Percentiles rank a stretch among this genome's conserved stretches.
phyloP scores from a whole-genome alignment of 2,797 vertebrate genomes.

The Falco biarmicus region DNA sequence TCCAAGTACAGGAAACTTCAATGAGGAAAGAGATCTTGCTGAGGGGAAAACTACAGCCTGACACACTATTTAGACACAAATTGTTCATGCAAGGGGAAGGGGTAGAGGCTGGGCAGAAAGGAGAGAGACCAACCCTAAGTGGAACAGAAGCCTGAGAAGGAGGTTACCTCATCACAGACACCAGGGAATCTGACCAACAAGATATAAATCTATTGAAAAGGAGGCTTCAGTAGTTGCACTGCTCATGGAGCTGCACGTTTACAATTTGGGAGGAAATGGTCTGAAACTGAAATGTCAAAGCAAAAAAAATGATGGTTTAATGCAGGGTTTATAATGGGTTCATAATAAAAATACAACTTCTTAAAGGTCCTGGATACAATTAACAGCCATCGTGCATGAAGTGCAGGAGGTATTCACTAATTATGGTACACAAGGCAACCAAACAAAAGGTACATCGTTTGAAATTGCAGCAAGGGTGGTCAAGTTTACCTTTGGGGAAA shows the following conservation, averaged over 20 bases:
- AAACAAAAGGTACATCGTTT: background rate
- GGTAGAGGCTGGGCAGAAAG: background rate
- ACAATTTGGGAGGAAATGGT: slow-evolving; percentile 7
- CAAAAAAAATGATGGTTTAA: background rate
- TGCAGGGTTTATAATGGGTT: background rate
- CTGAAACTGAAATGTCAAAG: slow-evolving; percentile 14
- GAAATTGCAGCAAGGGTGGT: background rate
- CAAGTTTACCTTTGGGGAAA: background rate
- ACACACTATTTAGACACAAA: background rate
- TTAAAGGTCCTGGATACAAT: background rate
- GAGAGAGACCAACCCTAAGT: background rate
- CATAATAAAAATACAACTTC: background rate
- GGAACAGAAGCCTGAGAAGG: background rate
- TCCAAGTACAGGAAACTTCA: background rate
- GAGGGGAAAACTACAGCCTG: background rate
- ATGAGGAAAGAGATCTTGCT: background rate
- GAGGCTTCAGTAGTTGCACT: background rate
- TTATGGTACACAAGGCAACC: background rate
- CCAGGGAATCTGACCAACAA: background rate
- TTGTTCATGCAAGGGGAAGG: background rate
- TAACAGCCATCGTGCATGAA: background rate
- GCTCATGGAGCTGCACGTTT: slow-evolving; percentile 20
- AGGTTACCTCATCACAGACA: background rate
- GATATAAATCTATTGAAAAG: background rate
- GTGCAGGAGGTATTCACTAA: background rate